Percentiles rank a stretch among this genome's conserved stretches.
phyloP scores from a whole-genome alignment of 2,888 invertebrate genomes.

The Rhamphomyia laevipes region DNA sequence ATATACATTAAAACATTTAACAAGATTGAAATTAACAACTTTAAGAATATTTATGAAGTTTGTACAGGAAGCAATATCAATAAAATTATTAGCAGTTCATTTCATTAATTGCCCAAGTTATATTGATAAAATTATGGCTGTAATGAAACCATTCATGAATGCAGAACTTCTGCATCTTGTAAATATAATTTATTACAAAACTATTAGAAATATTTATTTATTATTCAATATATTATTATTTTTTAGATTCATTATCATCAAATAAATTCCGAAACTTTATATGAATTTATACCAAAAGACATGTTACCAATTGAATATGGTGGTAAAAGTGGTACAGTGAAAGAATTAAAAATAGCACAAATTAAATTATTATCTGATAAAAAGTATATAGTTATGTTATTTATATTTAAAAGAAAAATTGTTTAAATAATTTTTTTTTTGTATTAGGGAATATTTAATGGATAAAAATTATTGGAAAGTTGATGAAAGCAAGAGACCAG shows the following conservation, averaged over 20 bases:
- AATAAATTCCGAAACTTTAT: conserved; percentile 43
- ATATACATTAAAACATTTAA: conserved; percentile 47
- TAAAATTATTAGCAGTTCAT: conserved; percentile 53
- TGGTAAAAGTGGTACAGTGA: conserved; percentile 40
- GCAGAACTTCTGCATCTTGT: conserved; percentile 46
- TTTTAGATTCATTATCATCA: conserved; percentile 44
- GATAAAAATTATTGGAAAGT: conserved; percentile 49
- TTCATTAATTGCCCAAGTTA: conserved; percentile 50
- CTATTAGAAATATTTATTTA: not conserved
- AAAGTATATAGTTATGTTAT: conserved; percentile 16
- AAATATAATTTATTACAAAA: conserved; percentile 15
- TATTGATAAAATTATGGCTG: conserved; percentile 45
- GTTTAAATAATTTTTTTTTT: too few species aligned
- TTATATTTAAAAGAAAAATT: too few species aligned
- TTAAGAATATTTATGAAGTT: conserved; percentile 53
- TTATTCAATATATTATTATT: too few species aligned
- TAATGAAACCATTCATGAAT: conserved; percentile 49
- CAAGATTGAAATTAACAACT: conserved; percentile 44
- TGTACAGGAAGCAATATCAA: conserved; percentile 56
- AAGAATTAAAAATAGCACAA: conserved; percentile 36
- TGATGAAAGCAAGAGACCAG: conserved; percentile 31
- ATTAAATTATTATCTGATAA: conserved; percentile 29
- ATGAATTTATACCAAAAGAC: conserved; percentile 44
- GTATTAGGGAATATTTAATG: conserved; percentile 43
- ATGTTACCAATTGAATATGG: conserved; percentile 53